These are phyloP conservation scores for Brachyptera putata DNA, from an alignment of 2,888 invertebrate species.

Conservation along the genomic window DNA sequence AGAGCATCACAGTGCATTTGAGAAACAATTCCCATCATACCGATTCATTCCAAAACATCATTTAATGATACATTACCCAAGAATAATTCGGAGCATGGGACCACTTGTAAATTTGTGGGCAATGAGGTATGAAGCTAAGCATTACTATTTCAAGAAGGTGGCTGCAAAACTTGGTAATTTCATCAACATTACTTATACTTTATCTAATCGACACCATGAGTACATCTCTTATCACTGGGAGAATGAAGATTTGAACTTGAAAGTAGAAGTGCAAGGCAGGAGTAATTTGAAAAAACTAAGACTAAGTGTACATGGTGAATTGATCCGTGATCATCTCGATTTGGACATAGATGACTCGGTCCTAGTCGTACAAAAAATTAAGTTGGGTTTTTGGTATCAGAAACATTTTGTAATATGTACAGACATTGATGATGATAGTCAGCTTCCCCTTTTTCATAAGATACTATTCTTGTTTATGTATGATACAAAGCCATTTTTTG, in stretches of 20 bases:
- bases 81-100: slow-evolving; percentile 25
- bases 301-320: not conserved
- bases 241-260: not conserved
- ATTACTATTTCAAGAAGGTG: slow-evolving; percentile 28
- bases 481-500: not conserved
- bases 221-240: slow-evolving; percentile 16
- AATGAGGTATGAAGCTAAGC: slow-evolving; percentile 29
- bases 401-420: not conserved
- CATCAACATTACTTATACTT: slow-evolving; percentile 26
- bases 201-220: slow-evolving; percentile 27
- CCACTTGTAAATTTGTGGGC: slow-evolving; percentile 26
- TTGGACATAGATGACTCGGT: not conserved
- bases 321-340: not conserved
- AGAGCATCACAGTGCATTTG: not conserved
- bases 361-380: not conserved
- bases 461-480: not conserved
- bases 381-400: not conserved
- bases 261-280: not conserved
- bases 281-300: too few species aligned
- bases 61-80: slow-evolving; percentile 27
- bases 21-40: not conserved
- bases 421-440: not conserved
- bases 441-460: not conserved
- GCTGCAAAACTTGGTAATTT: slow-evolving; percentile 26
- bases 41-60: slow-evolving; percentile 30